Evolutionary conservation across 2,113 vertebrate genomes (phyloP), one percentile per base, ranked within the genome.

Genomic region (Vicugna pacos): DNA sequence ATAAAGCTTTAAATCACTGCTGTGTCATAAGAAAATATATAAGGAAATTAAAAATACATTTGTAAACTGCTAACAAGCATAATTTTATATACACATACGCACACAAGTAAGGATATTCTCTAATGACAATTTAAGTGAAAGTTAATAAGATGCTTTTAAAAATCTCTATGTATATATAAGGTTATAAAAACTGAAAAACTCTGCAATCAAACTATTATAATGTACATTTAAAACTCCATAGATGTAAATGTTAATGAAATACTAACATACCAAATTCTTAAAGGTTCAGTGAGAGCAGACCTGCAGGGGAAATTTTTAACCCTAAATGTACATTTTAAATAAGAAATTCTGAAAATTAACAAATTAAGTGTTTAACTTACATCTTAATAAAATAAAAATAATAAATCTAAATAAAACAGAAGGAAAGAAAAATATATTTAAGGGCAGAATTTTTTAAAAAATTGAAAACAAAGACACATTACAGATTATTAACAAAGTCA

Each of bases 211-310:
- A 67, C 48, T 62, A 77, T 83, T 69, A 60, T n/a, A 35, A 70
- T 81, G 30, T 56, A n/a, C 76, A 85, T 48, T 56, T 77, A 26
- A 54, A 86, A 77, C 58, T 69, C 8, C 50, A 69, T 35, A 42
- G 3, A 92, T 8, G 19, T 42, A 42, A 88, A 54, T 20, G 6
- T 42, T 54, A 46, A 60, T 38, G 24, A 92, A 92, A 84, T 64
- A 84, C 46, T 84, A 75, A 62, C 54, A 65, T 46, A 79, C n/a
- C 46, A 93, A 58, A 50, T 91, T 73, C 65, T 81, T 65, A 94
- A 84, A 67, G 32, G 56, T 86, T 38, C 4, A 58, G 11, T 52
- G 56, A 83, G 20, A 77, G 48, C 80, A 77, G 54, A 83, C 16
- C 11, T 64, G 15, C 8, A 28, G 52, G 28, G 56, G 16, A 58